Evolutionary conservation across 2,113 vertebrate genomes (phyloP), one percentile per base, ranked within the genome.

Genomic region (Halichoeres trimaculatus): DNA sequence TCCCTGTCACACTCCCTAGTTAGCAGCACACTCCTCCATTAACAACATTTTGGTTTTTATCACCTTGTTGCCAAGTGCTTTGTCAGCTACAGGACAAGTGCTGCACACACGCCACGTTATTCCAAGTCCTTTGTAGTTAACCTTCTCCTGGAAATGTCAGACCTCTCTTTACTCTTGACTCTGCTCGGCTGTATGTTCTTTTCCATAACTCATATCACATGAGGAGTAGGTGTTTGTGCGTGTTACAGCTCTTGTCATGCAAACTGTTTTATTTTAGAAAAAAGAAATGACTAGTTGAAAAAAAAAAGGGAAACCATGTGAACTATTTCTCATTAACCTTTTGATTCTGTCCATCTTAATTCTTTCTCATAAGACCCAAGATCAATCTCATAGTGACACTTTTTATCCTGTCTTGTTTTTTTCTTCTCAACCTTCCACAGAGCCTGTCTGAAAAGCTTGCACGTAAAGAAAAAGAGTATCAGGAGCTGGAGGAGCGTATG

Each of bases 371-470:
- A 8, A 70, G 23, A 69, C 1, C 10, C 10, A 16, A 1, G 40
- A 3, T 30, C 30, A 30, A 30, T 30, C 30, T 6, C 14, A 61
- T 54, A 19, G 30, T 3, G 30, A 30, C 30, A 30, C 30, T 30
- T 30, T 30, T 30, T 6, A 30, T 30, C 6, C 30, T 40, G 36
- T 22, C 13, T 22, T 1, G 51, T 64, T 7, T 48, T 72, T 12
- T 30, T 59, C 23, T 7, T 79, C 4, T 58, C 17, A 8, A 20
- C 8, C 54, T 60, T n/a, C 51, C 73, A 13, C 71, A 99, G 98
- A 94, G 56, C 78, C 90, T 98, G 67, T 90, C 91, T 24, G 95
- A 97, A 81, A 97, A 97, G 63, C 87, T 98, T 40, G 78, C 90
- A 69, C 95, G 91, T 73, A 96, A 94, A 57, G 96, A 96, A 55